These are phyloP conservation scores for Copsychus sechellarum DNA, from an alignment of 2,113 vertebrate genomes.

Conservation along the genomic window DNA sequence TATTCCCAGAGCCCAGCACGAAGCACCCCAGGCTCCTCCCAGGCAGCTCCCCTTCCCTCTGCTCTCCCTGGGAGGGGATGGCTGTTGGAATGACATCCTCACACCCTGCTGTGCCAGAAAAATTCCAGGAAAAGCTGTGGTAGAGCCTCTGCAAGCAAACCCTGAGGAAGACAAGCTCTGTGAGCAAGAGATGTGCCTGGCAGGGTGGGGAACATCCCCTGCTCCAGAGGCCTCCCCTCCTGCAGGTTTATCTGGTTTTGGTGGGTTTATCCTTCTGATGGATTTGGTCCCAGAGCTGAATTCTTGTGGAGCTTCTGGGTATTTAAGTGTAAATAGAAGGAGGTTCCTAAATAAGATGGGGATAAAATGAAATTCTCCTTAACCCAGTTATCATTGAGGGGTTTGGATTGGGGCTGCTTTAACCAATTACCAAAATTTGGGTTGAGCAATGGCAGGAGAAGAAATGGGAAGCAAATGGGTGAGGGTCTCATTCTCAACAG, in stretches of 20 bases:
- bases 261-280: background rate
- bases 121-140: background rate
- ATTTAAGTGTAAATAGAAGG: background rate
- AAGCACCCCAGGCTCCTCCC: rapidly evolving
- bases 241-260: background rate
- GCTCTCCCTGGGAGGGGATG: background rate
- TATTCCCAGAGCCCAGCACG: rapidly evolving
- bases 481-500: rapidly evolving
- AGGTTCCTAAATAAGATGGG: background rate
- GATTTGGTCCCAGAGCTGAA: background rate
- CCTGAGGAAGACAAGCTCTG: background rate
- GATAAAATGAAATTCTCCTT: background rate
- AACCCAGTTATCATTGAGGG: background rate
- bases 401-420: background rate
- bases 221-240: background rate
- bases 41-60: background rate
- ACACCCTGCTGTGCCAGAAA: background rate
- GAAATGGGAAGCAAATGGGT: background rate
- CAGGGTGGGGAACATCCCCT: background rate
- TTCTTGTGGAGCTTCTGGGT: background rate
- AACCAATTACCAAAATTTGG: background rate
- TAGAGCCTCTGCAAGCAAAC: background rate
- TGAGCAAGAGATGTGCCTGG: background rate
- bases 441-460: background rate
- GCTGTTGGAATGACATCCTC: background rate